Base-by-base conservation (phyloP, 53 echinoderm and acorn worm species). In the Zoroaster sp. region DNA sequence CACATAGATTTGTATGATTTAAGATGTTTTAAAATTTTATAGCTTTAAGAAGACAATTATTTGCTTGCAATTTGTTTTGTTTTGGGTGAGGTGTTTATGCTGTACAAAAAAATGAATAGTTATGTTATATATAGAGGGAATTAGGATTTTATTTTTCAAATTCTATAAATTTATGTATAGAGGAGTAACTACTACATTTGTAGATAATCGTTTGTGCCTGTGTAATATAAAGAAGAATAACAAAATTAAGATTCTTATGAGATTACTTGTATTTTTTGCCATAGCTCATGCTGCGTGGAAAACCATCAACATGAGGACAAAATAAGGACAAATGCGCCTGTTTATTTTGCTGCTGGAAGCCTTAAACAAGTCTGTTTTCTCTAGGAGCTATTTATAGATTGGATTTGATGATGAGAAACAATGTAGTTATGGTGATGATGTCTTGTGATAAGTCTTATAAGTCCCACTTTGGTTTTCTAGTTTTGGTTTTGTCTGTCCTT, bases 1-100 rank as follows among this genome's bases (percentile, higher is more conserved):
- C 83, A 83, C 83, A 47, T 70, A 70, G 70, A 66, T 68, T 46
- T 83, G 83, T 83, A 70, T 69, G 43, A 83, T 83, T 45, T 47
- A 45, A 49, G 70, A 83, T 70, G 40, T 47, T 83, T 83, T 83
- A 46, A 69, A 21, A 66, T 67, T 83, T 69, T 70, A 83, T 70
- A 83, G 46, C 32, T 66, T 40, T 30, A 67, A 41, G 39, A 39
- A 40, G 43, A 83, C 9, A 69, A 44, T 49, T 83, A 80, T 80
- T 80, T 80, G 65, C 43, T 80, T 53, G 81, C 81, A 80, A 80
- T 80, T 2, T 14, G 35, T 20, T 73, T 37, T 73, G 18, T 38
- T 36, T 7, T 35, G 55, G 21, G 36, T 38, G 55, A 35, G 55
- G 55, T 78, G 54, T 51, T 77, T 33, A 65, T 14, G 21, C 41